phyloP scores from a whole-genome alignment of 2,797 vertebrate genomes.

The Alca torda region DNA sequence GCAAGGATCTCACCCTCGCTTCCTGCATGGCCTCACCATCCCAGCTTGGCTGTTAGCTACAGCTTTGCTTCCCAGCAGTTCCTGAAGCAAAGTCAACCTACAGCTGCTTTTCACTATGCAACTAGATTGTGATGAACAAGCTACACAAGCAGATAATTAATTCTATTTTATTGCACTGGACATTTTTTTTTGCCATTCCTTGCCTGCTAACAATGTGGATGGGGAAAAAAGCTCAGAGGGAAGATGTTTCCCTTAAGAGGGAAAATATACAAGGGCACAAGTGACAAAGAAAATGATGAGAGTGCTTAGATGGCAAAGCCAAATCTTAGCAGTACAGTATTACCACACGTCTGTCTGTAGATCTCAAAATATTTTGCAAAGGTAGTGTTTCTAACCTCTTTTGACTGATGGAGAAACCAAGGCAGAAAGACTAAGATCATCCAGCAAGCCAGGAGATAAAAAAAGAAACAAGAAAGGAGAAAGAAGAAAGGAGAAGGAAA shows the following conservation, averaged over 20 bases:
- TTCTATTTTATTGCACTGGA: neutral
- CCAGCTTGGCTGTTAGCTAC: neutral
- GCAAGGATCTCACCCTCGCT: accelerated
- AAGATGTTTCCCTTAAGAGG: neutral
- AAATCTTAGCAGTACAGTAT: neutral
- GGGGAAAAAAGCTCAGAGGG: neutral
- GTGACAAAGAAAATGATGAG: neutral
- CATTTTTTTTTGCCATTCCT: neutral
- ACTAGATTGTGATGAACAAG: neutral
- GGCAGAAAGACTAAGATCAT: neutral
- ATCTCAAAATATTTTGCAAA: neutral
- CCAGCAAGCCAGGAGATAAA: neutral
- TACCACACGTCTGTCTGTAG: neutral
- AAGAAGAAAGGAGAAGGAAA: no score
- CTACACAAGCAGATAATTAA: neutral
- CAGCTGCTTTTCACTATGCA: neutral
- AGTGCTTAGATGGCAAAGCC: neutral
- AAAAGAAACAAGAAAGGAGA: neutral
- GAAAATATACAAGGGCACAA: neutral
- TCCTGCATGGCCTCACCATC: neutral
- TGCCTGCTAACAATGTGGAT: neutral
- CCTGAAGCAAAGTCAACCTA: neutral
- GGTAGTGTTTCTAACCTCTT: neutral
- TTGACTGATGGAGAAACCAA: neutral
- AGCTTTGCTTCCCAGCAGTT: neutral